phyloP scores from a whole-genome alignment of 2,888 invertebrate species.

The Rhorus exstirpatorius region DNA sequence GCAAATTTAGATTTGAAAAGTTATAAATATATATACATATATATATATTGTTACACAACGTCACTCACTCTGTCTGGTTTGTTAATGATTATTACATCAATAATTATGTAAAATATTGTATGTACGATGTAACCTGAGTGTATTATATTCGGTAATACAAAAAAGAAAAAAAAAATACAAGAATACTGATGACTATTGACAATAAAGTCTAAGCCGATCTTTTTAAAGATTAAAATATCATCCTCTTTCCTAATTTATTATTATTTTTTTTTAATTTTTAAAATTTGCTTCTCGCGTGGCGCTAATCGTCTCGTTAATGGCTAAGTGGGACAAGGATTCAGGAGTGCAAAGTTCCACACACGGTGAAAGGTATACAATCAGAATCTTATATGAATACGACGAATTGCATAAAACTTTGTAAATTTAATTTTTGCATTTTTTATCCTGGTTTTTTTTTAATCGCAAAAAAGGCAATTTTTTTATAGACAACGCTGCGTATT shows the following conservation, averaged over 20 bases:
- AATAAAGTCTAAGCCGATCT: constrained; percentile 84
- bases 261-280: constrained; percentile 12
- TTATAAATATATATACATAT: constrained; percentile 55
- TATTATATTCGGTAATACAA: constrained; percentile 83
- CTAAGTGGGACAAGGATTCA: constrained; percentile 64
- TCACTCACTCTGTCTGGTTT: constrained; percentile 81
- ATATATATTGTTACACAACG: constrained; percentile 82
- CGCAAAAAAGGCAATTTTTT: background rate
- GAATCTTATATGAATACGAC: background rate
- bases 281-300: constrained; percentile 50
- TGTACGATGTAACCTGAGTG: constrained; percentile 85
- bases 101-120: constrained; percentile 85
- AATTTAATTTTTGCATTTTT: background rate
- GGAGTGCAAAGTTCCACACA: constrained; percentile 43
- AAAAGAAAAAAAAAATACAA: constrained; percentile 50
- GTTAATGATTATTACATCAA: constrained; percentile 83
- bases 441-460: background rate
- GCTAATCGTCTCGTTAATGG: constrained; percentile 42
- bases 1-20: constrained; percentile 44
- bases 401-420: constrained; percentile 1
- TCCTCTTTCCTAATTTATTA: constrained; percentile 13
- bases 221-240: constrained; percentile 79
- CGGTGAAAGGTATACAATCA: constrained; percentile 55
- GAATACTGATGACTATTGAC: constrained; percentile 83
- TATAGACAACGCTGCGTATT: background rate